These are phyloP conservation scores for Sebastolobus alascanus DNA, from an alignment of 2,797 vertebrate species.

Conservation along the genomic window DNA sequence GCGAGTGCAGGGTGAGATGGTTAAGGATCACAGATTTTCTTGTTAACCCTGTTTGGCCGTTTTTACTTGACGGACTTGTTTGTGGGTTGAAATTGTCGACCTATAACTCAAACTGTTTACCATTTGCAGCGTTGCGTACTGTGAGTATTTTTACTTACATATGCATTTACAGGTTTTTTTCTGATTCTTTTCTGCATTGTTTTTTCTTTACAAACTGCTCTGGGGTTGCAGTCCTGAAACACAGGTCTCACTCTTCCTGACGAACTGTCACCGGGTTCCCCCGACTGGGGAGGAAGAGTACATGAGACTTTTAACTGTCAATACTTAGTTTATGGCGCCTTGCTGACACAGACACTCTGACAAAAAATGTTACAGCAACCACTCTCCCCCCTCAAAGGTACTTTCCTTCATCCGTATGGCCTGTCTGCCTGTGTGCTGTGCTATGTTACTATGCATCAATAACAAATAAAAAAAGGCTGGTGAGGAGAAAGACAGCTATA, in stretches of 20 bases:
- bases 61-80: background rate
- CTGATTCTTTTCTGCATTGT: background rate
- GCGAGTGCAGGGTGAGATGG: slow-evolving; percentile 59
- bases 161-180: background rate
- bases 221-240: background rate
- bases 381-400: slow-evolving; percentile 9
- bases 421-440: slow-evolving; percentile 10
- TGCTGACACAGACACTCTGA: slow-evolving; percentile 52
- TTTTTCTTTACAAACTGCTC: background rate
- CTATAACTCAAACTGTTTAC: background rate
- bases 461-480: background rate
- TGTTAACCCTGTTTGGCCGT: slow-evolving; percentile 39
- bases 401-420: slow-evolving; percentile 32
- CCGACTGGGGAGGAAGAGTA: slow-evolving; percentile 11
- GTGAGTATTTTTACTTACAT: background rate
- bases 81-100: slow-evolving; percentile 5
- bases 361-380: slow-evolving; percentile 48
- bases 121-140: background rate
- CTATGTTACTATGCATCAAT: background rate
- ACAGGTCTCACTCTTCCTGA: slow-evolving; percentile 10
- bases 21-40: slow-evolving; percentile 54
- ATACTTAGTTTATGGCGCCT: slow-evolving; percentile 31
- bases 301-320: slow-evolving; percentile 33
- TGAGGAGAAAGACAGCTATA: background rate
- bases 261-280: slow-evolving; percentile 26